Percentiles rank a stretch among this genome's conserved stretches.
Conservation (phyloP, 2,888 invertebrate species). For the Cryptosula pallasiana region DNA sequence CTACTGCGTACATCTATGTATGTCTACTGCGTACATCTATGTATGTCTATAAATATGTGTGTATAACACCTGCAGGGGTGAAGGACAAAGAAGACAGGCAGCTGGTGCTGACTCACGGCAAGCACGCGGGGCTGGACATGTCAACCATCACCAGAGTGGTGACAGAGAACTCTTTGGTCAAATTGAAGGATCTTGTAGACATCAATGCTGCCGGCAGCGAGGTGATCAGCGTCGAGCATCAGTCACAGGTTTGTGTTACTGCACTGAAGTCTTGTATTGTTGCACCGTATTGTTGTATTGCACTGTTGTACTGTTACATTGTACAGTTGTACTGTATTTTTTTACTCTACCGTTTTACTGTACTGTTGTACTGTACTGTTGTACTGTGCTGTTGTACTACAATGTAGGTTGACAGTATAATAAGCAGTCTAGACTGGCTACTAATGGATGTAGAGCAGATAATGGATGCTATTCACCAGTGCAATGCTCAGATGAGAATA, state of each 20-base stretch:
- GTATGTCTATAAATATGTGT: no score
- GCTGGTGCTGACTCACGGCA: constrained; percentile 58
- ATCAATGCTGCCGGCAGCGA: background rate
- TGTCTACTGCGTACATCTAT: no score
- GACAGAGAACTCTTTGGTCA: constrained; percentile 62
- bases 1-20: no score
- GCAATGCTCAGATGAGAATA: constrained; percentile 80
- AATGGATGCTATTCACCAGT: constrained; percentile 75
- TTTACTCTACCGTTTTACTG: no score
- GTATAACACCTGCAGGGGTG: no score
- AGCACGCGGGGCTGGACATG: constrained; percentile 71
- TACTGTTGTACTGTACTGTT: no score
- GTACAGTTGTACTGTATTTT: no score
- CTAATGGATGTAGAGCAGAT: constrained; percentile 69
- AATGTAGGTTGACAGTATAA: constrained; percentile 65
- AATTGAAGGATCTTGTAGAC: background rate
- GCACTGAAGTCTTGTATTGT: no score
- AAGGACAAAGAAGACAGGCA: constrained; percentile 46
- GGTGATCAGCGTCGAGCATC: background rate
- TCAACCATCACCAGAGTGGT: constrained; percentile 75
- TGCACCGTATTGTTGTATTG: no score
- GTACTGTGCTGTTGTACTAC: no score
- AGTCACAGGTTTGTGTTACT: background rate
- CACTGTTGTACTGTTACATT: no score
- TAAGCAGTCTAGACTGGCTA: constrained; percentile 77